Percentiles rank a stretch among this genome's conserved stretches.
These are phyloP conservation scores for Sebastes schlegelii DNA, from an alignment of 2,113 vertebrate species.

Conservation along the genomic window DNA sequence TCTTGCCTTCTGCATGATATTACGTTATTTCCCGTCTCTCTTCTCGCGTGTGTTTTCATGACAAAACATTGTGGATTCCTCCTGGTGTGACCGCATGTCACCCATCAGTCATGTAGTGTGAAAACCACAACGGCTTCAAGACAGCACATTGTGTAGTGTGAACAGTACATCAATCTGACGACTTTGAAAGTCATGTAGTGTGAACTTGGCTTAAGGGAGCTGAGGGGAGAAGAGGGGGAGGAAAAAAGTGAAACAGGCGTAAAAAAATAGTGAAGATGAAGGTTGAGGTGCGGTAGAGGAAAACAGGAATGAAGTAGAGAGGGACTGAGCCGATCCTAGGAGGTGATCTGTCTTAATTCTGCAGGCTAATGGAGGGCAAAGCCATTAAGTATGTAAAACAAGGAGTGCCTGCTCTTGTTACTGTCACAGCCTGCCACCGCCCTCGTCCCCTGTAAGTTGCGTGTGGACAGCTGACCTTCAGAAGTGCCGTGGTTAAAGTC, in stretches of 20 bases:
- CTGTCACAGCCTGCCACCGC: slow-evolving; percentile 56
- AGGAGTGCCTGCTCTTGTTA: slow-evolving; percentile 71
- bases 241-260: background rate
- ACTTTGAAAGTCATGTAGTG: background rate
- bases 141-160: background rate
- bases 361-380: slow-evolving; percentile 81
- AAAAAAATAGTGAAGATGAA: slow-evolving; percentile 10
- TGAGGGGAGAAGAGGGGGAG: background rate
- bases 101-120: background rate
- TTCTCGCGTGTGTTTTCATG: background rate
- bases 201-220: slow-evolving; percentile 15
- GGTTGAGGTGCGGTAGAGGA: background rate
- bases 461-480: slow-evolving; percentile 72
- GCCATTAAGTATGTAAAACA: slow-evolving; percentile 77
- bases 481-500: slow-evolving; percentile 5
- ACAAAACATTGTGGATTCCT: background rate
- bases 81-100: background rate
- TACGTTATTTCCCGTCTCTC: background rate
- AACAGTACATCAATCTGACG: background rate
- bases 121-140: background rate
- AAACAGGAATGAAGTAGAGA: slow-evolving; percentile 35
- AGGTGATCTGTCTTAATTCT: slow-evolving; percentile 83
- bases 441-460: slow-evolving; percentile 25
- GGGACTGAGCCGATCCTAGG: slow-evolving; percentile 44
- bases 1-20: background rate